Evolutionary conservation across 2,113 vertebrate genomes (phyloP), one percentile per base, ranked within the genome.

Genomic region (Eretmochelys imbricata): DNA sequence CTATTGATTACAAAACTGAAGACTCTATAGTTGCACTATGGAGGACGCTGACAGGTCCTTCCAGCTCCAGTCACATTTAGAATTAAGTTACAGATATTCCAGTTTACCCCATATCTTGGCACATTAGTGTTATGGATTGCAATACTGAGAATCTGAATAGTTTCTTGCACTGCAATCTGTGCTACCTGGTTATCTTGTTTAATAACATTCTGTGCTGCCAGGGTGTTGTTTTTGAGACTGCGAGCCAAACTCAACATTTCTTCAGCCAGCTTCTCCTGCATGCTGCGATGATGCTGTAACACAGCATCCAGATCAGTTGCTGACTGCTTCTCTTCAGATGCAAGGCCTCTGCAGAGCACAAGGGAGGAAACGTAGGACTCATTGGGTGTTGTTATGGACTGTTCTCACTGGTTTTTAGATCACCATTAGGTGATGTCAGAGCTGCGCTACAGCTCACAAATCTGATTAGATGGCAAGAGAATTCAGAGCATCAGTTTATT

Each of bases 171-270:
- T 62, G 48, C 81, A 75, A 11, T 10, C 1, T 3, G 24, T 3
- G 0, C 8, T 86, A 99, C 99, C 99, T 99, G 99, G 97, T 99
- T 99, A 98, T 99, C 99, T 97, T 99, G 99, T 94, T 99, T 99
- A 96, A 99, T 99, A 95, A 99, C 99, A 22, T 98, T 99, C 98
- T 99, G 99, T 0, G 99, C 99, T 1, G 99, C 99, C 97, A 99
- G 98, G 0, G 99, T 99, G 98, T 99, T 99, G 98, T 99, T 99
- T 95, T 99, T 99, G 93, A 99, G 98, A 95, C 99, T 99, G n/a
- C 99, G 98, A 69, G 99, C 99, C 94, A 99, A 97, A 93, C 98
- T 98, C 5, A 99, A 98, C 99, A 99, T 99, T 96, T 99, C 99
- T n/a, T 99, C 99, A 0, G 99, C 99, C 38, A 99, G 97, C 85